Conservation (phyloP, 2,797 vertebrate genomes). For the Rhadinocentrus ornatus region DNA sequence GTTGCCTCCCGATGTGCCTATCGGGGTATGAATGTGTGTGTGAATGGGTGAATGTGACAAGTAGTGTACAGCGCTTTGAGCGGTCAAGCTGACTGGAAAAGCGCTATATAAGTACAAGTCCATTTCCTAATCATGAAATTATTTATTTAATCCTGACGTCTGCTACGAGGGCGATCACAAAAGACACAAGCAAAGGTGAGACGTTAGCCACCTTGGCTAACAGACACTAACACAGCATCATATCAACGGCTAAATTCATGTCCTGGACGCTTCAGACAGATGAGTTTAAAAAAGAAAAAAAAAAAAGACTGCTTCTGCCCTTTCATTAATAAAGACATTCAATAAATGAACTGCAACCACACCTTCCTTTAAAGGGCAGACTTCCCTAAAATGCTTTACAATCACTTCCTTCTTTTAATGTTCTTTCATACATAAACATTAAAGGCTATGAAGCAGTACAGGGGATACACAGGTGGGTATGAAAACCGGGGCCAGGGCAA, state of each 20-base stretch:
- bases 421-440: slow-evolving; percentile 39
- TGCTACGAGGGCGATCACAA: slow-evolving; percentile 55
- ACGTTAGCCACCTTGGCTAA: slow-evolving; percentile 39
- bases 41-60: too few relatives aligned
- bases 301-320: slow-evolving; percentile 20
- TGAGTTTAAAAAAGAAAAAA: slow-evolving; percentile 16
- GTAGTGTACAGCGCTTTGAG: too few relatives aligned
- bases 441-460: slow-evolving; percentile 28
- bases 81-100: too few relatives aligned
- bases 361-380: slow-evolving; percentile 44
- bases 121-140: slow-evolving; percentile 77
- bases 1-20: too few relatives aligned
- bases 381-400: slow-evolving; percentile 66
- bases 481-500: slow-evolving; percentile 1
- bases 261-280: slow-evolving; percentile 38
- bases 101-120: too few relatives aligned
- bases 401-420: slow-evolving; percentile 61
- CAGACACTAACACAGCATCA: slow-evolving; percentile 29
- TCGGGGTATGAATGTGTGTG: too few relatives aligned
- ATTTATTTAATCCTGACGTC: slow-evolving; percentile 77
- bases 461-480: slow-evolving; percentile 2
- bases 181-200: slow-evolving; percentile 51
- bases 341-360: slow-evolving; percentile 43
- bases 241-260: slow-evolving; percentile 34
- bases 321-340: slow-evolving; percentile 52